Evolutionary conservation across 2,113 vertebrate genomes (phyloP).

Genomic region (Anguilla rostrata): DNA sequence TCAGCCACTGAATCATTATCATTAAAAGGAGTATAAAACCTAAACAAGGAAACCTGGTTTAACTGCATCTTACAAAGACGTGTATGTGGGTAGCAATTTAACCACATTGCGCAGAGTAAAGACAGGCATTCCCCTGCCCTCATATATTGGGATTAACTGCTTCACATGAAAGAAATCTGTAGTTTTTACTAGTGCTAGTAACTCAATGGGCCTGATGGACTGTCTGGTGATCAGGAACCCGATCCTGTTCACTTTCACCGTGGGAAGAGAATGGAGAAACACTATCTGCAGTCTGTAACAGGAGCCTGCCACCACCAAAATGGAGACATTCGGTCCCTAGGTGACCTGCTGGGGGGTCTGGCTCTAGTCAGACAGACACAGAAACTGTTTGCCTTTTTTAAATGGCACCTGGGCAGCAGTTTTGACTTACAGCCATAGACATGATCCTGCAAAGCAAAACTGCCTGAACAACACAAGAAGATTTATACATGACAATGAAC

Average conservation of each 20-base stretch:
- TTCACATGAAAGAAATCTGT: constrained; percentile 28
- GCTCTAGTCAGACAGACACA: constrained; percentile 27
- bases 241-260: constrained; percentile 35
- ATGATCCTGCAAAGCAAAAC: background rate
- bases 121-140: background rate
- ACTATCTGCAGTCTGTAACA: constrained; percentile 42
- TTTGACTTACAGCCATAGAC: background rate
- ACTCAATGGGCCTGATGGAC: constrained; percentile 25
- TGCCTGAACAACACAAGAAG: background rate
- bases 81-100: background rate
- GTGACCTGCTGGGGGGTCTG: constrained; percentile 27
- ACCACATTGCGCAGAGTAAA: background rate
- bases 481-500: background rate
- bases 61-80: background rate
- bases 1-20: background rate
- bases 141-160: constrained; percentile 27
- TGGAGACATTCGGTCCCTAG: constrained; percentile 14
- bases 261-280: constrained; percentile 42
- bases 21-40: no score
- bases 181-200: constrained; percentile 28
- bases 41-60: background rate
- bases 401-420: constrained; percentile 4
- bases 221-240: constrained; percentile 31
- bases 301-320: constrained; percentile 36
- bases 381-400: constrained; percentile 23